Evolutionary conservation across 1,140 invertebrate species (phyloP), one percentile per base, ranked within the genome.

Genomic region (Pseudoatta argentina): DNA sequence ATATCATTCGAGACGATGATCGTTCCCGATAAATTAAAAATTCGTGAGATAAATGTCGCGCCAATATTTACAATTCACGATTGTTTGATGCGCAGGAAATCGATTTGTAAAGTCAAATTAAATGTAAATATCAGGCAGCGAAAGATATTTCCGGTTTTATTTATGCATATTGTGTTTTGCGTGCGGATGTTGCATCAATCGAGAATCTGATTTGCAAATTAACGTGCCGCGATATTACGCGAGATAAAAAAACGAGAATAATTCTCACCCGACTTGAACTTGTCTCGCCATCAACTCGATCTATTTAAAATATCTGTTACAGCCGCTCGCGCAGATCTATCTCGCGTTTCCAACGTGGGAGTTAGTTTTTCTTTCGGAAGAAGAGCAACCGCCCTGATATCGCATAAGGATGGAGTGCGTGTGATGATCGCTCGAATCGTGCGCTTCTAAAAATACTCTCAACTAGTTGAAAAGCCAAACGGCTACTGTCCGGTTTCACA

Each of bases 391-490:
- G 82, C 82, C 75, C 66, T 82, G 73, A 79, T 85, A 67, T 85
- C 67, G 76, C 51, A 39, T 21, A 30, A 67, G 88, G 44, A 79
- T 44, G 30, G 30, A 6, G 63, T 30, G 59, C 24, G 86, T 77
- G 81, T 4, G 81, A 88, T 82, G 86, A 88, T 86, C 77, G 59
- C 27, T 59, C 63, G 30, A 30, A 30, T 34, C 30, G 83, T 64
- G 30, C 16, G 89, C 87, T 86, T 88, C 89, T 89, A 90, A 91
- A 91, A 91, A 91, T 91, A 91, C 78, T 85, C 85, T n/a, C 64
- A 30, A 82, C 71, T 75, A 83, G 82, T 78, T 71, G 64, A 85
- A 86, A 89, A 89, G 86, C 83, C 86, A 66, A 90, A 79, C 69
- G 66, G 75, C 78, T 86, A 85, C 72, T 86, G 86, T 72, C 83